Base-by-base conservation (phyloP, 2,888 invertebrate genomes). In the Holacanthella duospinosa region DNA sequence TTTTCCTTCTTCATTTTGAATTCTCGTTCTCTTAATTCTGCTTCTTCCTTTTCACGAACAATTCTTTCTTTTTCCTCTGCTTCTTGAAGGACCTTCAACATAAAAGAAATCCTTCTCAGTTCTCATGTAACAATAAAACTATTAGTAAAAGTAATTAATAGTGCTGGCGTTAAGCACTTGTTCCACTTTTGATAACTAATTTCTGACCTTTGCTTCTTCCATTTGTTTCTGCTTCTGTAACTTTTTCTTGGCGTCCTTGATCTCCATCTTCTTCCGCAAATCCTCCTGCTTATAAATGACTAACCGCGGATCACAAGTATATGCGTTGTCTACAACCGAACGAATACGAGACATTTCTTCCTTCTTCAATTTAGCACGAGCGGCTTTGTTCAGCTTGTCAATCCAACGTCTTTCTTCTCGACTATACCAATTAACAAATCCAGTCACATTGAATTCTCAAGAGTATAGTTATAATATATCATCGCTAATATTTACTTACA, bases 341-440 rank as follows among this genome's bases (percentile, higher is more conserved):
- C 97, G 82, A 72, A 99, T 88, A 71, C 99, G 81, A 0, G 88
- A 82, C 87, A 92, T 93, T 81, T 99, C 99, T 76, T 97, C 96
- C 77, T 97, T 97, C 80, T 96, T 95, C 75, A 90, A 83, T 75
- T 95, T 89, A 43, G 90, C 87, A 56, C 99, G 81, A 6, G 90
- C 92, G 1, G 84, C 87, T 81, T 93, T 95, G 77, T 99, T 99
- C 77, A 94, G 90, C 78, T 95, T 97, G 76, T 99, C 99, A 76
- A 99, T 97, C 89, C 94, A 97, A 67, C 93, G 84, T 55, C 99
- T 82, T 79, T 96, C 96, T 74, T 96, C 96, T 1, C 97, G 85
- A 78, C 81, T 81, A 66, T n/a, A n/a, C n/a, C n/a, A n/a, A n/a
- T n/a, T n/a, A n/a, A n/a, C n/a, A 53, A 74, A 63, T 12, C 26